Evolutionary conservation across 2,113 vertebrate genomes (phyloP).

Genomic region (Sceloporus undulatus): DNA sequence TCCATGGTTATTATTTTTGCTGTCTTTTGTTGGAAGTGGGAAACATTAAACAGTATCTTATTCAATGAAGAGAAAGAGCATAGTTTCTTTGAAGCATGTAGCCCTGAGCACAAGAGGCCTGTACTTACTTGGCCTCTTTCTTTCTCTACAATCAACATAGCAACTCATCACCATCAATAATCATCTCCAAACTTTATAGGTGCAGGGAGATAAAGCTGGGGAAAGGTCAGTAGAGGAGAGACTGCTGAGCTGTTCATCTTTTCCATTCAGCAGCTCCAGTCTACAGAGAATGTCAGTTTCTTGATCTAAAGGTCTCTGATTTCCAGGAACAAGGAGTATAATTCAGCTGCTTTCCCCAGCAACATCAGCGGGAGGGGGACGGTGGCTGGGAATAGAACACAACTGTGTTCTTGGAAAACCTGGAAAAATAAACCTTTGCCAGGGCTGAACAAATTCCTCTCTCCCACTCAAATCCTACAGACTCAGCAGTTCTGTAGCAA

Average conservation of each 20-base stretch:
- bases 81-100: background rate
- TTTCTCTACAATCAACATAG: background rate
- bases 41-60: background rate
- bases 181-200: background rate
- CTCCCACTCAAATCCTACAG: conserved; percentile 36
- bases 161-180: conserved; percentile 10
- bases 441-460: conserved; percentile 52
- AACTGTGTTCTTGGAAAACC: conserved; percentile 76
- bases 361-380: conserved; percentile 73
- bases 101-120: too few relatives aligned
- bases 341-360: conserved; percentile 75
- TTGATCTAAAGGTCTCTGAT: conserved; percentile 59
- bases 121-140: background rate
- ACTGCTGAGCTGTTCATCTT: conserved; percentile 64
- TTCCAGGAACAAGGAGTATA: conserved; percentile 77
- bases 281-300: conserved; percentile 63
- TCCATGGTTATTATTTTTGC: too few relatives aligned
- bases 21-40: too few relatives aligned
- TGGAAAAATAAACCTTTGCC: conserved; percentile 70
- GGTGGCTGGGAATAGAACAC: conserved; percentile 66
- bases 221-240: conserved; percentile 29
- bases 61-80: background rate
- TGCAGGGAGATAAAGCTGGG: conserved; percentile 47
- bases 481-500: conserved; percentile 38
- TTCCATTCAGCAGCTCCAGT: conserved; percentile 61